These are phyloP conservation scores for Pseudorectes ferrugineus DNA, from an alignment of 2,113 vertebrate species.

Conservation along the genomic window DNA sequence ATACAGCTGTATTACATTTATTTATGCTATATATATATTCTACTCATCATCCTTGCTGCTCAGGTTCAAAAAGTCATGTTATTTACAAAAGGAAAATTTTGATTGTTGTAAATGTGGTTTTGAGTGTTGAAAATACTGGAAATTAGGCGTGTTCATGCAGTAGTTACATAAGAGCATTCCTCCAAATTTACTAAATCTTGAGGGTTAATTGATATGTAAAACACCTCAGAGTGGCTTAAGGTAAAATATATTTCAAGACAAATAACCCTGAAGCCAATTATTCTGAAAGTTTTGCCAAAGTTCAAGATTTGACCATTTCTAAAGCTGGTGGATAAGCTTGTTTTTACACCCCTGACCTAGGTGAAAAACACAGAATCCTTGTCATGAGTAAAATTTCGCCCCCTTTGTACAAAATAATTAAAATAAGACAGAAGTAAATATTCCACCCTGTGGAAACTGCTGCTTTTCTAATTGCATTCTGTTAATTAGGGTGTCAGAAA, in stretches of 20 bases:
- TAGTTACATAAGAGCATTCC: not conserved
- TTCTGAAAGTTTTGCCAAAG: not conserved
- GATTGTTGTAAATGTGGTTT: not conserved
- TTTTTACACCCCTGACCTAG: not conserved
- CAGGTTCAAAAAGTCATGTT: not conserved
- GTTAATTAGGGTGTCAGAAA: not conserved
- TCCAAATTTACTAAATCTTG: not conserved
- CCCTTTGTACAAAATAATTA: not conserved
- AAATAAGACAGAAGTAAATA: not conserved
- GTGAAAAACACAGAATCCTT: not conserved
- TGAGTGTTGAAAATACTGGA: not conserved
- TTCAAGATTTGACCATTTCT: not conserved
- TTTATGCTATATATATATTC: not conserved
- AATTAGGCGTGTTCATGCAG: not conserved
- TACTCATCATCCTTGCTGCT: not conserved
- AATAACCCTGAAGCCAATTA: not conserved
- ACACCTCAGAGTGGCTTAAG: not conserved
- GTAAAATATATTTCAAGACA: not conserved
- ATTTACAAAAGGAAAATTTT: not conserved
- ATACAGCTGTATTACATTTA: not conserved
- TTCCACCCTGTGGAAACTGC: not conserved
- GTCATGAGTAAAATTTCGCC: not conserved
- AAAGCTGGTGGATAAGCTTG: not conserved
- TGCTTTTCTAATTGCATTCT: not conserved
- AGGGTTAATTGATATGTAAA: not conserved